Base-by-base conservation (phyloP, 2,888 invertebrate genomes). In the Barypeithes pellucidus region DNA sequence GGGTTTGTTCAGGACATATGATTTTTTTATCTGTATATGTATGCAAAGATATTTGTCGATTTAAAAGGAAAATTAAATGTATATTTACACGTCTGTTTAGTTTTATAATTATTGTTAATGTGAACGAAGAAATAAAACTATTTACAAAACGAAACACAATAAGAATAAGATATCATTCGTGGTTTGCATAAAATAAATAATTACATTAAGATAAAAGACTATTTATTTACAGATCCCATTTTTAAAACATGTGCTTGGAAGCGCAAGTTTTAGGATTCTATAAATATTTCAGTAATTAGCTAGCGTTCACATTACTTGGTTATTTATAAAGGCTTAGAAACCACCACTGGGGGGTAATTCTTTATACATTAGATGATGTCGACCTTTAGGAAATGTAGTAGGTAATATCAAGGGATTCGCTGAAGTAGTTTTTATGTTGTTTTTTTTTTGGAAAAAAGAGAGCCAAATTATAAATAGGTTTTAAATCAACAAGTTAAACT, bases 161-260 rank as follows among this genome's bases (percentile, higher is more conserved):
- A 72, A 72, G 60, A 72, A 50, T 66, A 57, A 71, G 71, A 66
- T 66, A 66, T 66, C 66, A 50, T 70, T 72, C 24, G 41, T 16
- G 71, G 39, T 66, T 60, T 66, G 7, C 36, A 70, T 68, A 54
- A 73, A 47, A 57, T 73, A 68, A 73, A 73, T 70, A 70, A 70
- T 70, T 63, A 70, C 63, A 62, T 70, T 63, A 62, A 57, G 54
- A 69, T 73, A 54, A 73, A 73, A 69, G 69, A 33, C 24, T 69
- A 73, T 73, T 73, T 73, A 73, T 73, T 73, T 66, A 50, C 14
- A 45, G 60, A 50, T 45, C 43, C 54, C 68, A 60, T 73, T 59
- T 73, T 59, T 59, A 65, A 73, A 63, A 73, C 73, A 69, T 69
- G 60, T 68, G 68, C 22, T 61, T 24, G 47, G 36, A 29, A 52